Evolutionary conservation across 2,888 invertebrate species (phyloP).

Genomic region (Drosophila colorata): DNA sequence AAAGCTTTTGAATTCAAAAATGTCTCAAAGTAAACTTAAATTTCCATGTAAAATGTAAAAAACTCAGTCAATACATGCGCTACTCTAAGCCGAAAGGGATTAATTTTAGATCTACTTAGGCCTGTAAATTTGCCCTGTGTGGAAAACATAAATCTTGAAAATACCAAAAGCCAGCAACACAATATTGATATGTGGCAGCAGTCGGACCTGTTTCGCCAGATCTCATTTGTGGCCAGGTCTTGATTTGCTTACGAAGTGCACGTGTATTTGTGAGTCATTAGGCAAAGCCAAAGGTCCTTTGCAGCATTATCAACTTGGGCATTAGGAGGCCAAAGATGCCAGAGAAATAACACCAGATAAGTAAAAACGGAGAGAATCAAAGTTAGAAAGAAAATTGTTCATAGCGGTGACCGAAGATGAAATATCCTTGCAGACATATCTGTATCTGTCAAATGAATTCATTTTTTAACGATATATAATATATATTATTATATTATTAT

Average conservation of each 20-base stretch:
- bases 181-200: slow-evolving; percentile 26
- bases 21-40: background rate
- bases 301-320: slow-evolving; percentile 43
- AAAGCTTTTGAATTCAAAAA: background rate
- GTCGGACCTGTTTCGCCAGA: slow-evolving; percentile 15
- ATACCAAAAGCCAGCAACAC: background rate
- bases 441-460: no score
- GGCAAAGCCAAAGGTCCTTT: slow-evolving; percentile 63
- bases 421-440: background rate
- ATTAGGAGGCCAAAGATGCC: slow-evolving; percentile 22
- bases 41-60: slow-evolving; percentile 9
- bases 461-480: no score
- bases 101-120: slow-evolving; percentile 12
- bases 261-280: slow-evolving; percentile 66
- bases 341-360: slow-evolving; percentile 26
- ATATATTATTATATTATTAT: no score
- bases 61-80: background rate
- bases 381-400: background rate
- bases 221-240: slow-evolving; percentile 39
- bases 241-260: slow-evolving; percentile 31
- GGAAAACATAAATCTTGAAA: slow-evolving; percentile 7
- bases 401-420: background rate
- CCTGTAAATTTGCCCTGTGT: background rate
- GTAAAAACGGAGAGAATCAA: slow-evolving; percentile 17
- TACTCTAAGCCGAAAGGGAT: slow-evolving; percentile 3